Evolutionary conservation across 2,113 vertebrate species (phyloP).

Genomic region (Macquaria ambigua): DNA sequence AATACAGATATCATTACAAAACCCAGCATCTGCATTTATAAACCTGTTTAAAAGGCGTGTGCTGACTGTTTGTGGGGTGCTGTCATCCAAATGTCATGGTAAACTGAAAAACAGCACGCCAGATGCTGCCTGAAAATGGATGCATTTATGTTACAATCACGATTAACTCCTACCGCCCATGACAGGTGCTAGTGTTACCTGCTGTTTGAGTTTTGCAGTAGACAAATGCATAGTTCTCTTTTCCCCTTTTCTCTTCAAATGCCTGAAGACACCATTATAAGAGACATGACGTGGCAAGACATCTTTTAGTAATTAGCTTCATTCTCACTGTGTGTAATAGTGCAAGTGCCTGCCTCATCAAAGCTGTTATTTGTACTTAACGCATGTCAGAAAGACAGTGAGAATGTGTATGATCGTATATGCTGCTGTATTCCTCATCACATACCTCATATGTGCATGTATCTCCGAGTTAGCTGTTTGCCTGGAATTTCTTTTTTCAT

Average conservation of each 20-base stretch:
- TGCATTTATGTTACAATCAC: conserved; percentile 40
- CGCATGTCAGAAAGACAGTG: conserved; percentile 3
- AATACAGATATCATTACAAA: background rate
- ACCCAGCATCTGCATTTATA: background rate
- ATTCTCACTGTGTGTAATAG: background rate
- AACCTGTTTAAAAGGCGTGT: conserved; percentile 15
- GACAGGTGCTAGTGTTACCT: conserved; percentile 45
- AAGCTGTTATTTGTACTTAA: conserved; percentile 26
- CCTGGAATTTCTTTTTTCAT: conserved; percentile 51
- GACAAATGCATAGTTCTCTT: background rate
- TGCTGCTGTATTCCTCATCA: conserved; percentile 13
- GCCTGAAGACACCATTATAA: conserved; percentile 19
- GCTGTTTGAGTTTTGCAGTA: conserved; percentile 31
- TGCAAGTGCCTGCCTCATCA: conserved; percentile 3
- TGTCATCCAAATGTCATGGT: conserved; percentile 45
- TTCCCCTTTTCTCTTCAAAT: background rate
- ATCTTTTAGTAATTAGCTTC: conserved; percentile 42
- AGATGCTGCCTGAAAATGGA: conserved; percentile 49
- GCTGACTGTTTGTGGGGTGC: conserved; percentile 5
- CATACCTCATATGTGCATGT: conserved; percentile 7
- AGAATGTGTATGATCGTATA: too few relatives aligned
- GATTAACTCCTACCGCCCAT: conserved; percentile 56
- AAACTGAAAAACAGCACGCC: conserved; percentile 27
- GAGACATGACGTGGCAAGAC: conserved; percentile 7
- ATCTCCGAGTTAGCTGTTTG: conserved; percentile 26